phyloP scores from a whole-genome alignment of 2,113 vertebrate species.

The Muntiacus muntjak region DNA sequence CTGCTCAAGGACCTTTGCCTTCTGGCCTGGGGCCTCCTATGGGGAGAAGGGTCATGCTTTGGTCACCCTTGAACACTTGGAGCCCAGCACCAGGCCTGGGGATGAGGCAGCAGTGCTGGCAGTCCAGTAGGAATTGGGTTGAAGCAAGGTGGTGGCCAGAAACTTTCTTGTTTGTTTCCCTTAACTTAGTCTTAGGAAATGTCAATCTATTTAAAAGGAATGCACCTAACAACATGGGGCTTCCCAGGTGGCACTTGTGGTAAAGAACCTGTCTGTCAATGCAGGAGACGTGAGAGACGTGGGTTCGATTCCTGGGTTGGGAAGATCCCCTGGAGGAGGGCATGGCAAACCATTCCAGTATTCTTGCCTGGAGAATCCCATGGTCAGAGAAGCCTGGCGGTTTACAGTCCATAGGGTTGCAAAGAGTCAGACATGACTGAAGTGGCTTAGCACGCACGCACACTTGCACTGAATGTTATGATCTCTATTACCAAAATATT shows the following conservation, averaged over 20 bases:
- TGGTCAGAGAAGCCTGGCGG: rapidly evolving
- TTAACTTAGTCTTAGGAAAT: background rate
- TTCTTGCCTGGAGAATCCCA: background rate
- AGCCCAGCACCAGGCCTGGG: background rate
- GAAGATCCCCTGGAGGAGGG: background rate
- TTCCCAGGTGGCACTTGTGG: background rate
- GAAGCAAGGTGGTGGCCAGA: background rate
- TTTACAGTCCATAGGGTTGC: background rate
- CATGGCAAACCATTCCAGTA: background rate
- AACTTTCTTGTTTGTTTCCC: background rate
- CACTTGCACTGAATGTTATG: background rate
- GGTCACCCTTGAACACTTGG: background rate
- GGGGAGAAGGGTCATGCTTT: background rate
- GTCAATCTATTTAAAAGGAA: background rate
- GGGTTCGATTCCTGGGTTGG: rapidly evolving
- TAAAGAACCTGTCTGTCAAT: background rate
- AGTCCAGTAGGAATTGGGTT: background rate
- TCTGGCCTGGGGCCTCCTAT: background rate
- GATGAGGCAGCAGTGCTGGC: background rate
- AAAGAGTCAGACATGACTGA: background rate
- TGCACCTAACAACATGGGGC: background rate
- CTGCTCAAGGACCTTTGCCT: background rate
- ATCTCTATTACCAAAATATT: background rate
- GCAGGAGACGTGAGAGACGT: background rate
- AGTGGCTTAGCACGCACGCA: background rate